Evolutionary conservation across 1,140 invertebrate species (phyloP), one percentile per base, ranked within the genome.

Genomic region (Polyergus mexicanus): DNA sequence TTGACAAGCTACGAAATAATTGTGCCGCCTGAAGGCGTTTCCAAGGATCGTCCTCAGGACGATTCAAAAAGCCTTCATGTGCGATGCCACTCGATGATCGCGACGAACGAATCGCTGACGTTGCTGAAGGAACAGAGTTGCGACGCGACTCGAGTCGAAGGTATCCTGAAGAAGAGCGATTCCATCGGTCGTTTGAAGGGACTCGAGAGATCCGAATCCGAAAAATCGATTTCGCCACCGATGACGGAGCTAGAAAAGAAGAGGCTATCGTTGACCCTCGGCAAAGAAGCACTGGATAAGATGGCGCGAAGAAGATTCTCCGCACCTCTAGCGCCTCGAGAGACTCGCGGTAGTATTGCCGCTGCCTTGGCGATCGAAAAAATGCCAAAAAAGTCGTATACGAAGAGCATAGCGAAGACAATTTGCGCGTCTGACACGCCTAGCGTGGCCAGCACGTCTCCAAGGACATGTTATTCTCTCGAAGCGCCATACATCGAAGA

Each of bases 271-370:
- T 95, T 97, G 93, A 96, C 96, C 7, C 94, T 98, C 3, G 97
- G 97, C 76, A 96, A 96, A 91, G 97, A 98, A 95, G 95, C 97
- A 10, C 93, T 97, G 72, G 96, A 97, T 85, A 96, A 96, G 92
- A 95, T 97, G 5, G 94, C 90, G 69, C 90, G 93, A 89, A 96
- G 96, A 92, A 95, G 88, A 89, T 60, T 94, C 11, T 94, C 95
- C 1, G 94, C 95, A 0, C 92, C 96, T 5, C 93, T 96, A 25
- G 93, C 96, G 62, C 96, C 96, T 2, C 95, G 96, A 35, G 97
- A 97, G 92, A 97, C 96, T 0, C 93, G 96, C 7, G 97, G 96
- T 3, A 97, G 97, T 19, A 95, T 96, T 13, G 97, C 96, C 0
- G 95, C 95, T 4, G 95, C 93, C 1, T 78, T 93, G 10, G 93